A percentile compares a stretch with the other conserved stretches of the same genome.
Evolutionary conservation across 2,113 vertebrate species (phyloP).

Genomic region (Ciconia stormi): DNA sequence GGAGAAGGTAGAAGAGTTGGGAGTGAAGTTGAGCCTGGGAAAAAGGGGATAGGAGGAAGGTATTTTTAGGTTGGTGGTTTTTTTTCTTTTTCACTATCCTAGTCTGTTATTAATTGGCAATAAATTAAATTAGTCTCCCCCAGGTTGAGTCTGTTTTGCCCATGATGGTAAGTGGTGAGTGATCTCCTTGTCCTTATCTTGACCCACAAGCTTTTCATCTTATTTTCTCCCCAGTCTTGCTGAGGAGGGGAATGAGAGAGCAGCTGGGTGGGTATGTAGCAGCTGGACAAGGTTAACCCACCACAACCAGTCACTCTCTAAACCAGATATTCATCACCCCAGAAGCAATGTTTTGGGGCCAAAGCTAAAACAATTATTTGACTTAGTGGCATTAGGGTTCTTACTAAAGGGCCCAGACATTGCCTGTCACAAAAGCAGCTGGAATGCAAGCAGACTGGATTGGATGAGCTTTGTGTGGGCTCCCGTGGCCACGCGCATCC

Average conservation of each 20-base stretch:
- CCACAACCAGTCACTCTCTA: background rate
- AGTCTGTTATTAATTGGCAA: background rate
- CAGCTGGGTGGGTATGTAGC: background rate
- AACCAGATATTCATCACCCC: background rate
- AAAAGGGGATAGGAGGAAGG: background rate
- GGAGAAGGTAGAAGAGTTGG: background rate
- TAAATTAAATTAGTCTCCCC: background rate
- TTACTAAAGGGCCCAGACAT: background rate
- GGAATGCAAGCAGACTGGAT: background rate
- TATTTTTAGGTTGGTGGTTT: background rate
- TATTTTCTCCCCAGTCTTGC: background rate
- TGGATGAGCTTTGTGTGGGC: background rate
- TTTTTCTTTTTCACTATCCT: background rate
- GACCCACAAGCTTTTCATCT: background rate
- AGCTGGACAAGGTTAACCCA: background rate
- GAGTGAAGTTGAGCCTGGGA: background rate
- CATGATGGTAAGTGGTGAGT: background rate
- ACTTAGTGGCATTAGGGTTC: background rate
- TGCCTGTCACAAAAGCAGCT: background rate
- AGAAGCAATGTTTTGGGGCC: background rate
- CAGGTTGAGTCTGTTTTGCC: background rate
- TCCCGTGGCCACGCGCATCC: background rate
- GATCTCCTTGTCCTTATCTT: background rate
- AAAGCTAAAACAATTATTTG: background rate
- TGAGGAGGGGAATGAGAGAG: background rate